Conservation (phyloP, 2,888 invertebrate genomes). For the Neoaliturus tenellus region DNA sequence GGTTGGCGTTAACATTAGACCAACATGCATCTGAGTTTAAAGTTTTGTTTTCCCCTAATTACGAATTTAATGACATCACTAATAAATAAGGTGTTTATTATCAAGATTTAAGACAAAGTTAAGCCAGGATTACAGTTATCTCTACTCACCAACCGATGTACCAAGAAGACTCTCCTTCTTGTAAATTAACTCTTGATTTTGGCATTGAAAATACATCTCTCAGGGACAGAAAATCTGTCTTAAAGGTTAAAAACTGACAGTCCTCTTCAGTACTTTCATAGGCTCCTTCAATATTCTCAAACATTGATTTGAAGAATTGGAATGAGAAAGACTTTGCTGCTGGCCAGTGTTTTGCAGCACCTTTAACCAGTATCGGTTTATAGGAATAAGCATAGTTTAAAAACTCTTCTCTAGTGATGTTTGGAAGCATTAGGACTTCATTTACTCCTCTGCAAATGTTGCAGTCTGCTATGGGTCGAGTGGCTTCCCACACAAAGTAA, state of each 20-base stretch:
- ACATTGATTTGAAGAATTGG: slow-evolving; percentile 81
- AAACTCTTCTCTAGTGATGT: slow-evolving; percentile 83
- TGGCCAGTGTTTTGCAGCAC: slow-evolving; percentile 85
- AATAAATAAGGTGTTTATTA: too few species aligned
- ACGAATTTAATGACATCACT: background rate
- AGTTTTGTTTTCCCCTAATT: too few species aligned
- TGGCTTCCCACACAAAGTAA: slow-evolving; percentile 91
- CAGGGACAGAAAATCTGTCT: slow-evolving; percentile 86
- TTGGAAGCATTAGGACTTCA: slow-evolving; percentile 80
- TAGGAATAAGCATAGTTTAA: slow-evolving; percentile 85
- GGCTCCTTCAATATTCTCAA: slow-evolving; percentile 79
- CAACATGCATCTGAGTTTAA: too few species aligned
- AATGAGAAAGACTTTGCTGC: slow-evolving; percentile 82
- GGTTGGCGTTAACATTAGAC: too few species aligned
- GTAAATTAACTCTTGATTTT: slow-evolving; percentile 78
- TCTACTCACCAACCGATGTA: slow-evolving; percentile 88
- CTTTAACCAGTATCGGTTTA: slow-evolving; percentile 86
- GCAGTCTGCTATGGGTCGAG: slow-evolving; percentile 89
- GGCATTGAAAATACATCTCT: slow-evolving; percentile 88
- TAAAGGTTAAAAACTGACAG: slow-evolving; percentile 92
- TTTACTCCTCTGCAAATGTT: slow-evolving; percentile 83
- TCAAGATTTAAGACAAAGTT: too few species aligned
- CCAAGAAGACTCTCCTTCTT: slow-evolving; percentile 83
- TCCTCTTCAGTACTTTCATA: slow-evolving; percentile 86
- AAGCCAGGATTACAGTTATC: too few species aligned